Evolutionary conservation across 1,140 invertebrate species (phyloP).

Genomic region (Caenorhabditis brenneri): DNA sequence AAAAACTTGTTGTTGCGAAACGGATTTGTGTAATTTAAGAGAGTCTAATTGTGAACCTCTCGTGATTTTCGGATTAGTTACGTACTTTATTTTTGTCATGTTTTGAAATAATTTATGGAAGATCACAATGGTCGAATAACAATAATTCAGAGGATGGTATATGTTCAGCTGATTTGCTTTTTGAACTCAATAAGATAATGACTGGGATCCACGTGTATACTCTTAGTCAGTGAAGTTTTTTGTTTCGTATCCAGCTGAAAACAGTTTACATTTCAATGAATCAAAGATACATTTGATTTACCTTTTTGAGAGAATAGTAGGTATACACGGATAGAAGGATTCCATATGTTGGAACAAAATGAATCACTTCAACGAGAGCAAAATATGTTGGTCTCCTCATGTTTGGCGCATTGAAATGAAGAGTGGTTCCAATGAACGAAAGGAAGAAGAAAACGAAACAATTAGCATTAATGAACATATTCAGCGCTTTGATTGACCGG

Average conservation of each 20-base stretch:
- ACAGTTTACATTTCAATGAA: background rate
- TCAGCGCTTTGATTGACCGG: background rate
- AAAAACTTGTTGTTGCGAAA: background rate
- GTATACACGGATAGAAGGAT: background rate
- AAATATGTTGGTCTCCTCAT: background rate
- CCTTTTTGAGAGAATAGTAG: background rate
- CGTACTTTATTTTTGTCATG: too few species aligned
- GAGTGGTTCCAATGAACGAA: conserved; percentile 6
- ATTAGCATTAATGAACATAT: conserved; percentile 31
- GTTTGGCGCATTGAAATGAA: conserved; percentile 7
- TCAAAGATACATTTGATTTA: too few species aligned
- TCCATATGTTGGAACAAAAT: conserved; percentile 25
- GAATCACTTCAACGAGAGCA: conserved; percentile 22
- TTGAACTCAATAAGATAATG: conserved; percentile 1
- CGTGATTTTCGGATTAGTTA: too few species aligned
- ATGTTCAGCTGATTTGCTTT: conserved; percentile 1
- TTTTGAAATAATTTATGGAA: too few species aligned
- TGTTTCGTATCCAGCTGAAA: background rate
- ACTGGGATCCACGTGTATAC: conserved; percentile 11
- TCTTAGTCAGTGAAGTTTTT: background rate
- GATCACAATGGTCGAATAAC: too few species aligned
- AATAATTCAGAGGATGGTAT: too few species aligned
- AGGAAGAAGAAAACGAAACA: conserved; percentile 29
- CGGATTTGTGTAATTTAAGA: background rate
- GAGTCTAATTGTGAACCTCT: background rate